phyloP scores from a whole-genome alignment of 2,113 vertebrate genomes.

The Pachypanchax playfairii region DNA sequence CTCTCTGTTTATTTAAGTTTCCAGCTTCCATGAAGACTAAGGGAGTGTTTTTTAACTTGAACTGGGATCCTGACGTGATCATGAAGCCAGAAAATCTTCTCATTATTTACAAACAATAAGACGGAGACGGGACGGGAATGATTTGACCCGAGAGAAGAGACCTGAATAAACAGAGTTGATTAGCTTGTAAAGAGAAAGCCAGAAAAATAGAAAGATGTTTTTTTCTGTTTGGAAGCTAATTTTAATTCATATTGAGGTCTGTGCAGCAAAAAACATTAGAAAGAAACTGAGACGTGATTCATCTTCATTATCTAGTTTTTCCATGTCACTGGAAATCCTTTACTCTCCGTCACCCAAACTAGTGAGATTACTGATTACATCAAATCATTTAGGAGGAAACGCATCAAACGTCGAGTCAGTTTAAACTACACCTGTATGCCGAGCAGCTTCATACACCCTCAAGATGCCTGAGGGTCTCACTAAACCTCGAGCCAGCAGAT shows the following conservation, averaged over 20 bases:
- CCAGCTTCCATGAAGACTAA: constrained; percentile 9
- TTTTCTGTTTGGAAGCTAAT: not conserved
- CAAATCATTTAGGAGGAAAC: constrained; percentile 5
- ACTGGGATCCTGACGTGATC: constrained; percentile 21
- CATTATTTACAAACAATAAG: constrained; percentile 51
- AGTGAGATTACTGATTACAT: constrained; percentile 14
- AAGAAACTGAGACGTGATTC: not conserved
- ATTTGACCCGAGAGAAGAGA: constrained; percentile 16
- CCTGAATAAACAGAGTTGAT: constrained; percentile 20
- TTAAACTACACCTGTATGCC: constrained; percentile 67
- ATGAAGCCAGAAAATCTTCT: constrained; percentile 22
- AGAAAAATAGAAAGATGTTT: not conserved
- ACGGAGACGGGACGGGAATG: constrained; percentile 13
- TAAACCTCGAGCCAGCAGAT: constrained; percentile 55
- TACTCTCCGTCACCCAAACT: constrained; percentile 14
- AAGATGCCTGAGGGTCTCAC: constrained; percentile 66
- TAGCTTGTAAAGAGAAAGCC: not conserved
- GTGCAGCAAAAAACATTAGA: not conserved
- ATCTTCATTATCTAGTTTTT: not conserved
- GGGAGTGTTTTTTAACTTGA: constrained; percentile 3
- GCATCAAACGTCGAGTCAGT: constrained; percentile 40
- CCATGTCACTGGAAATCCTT: not conserved
- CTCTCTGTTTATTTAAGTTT: constrained; percentile 8
- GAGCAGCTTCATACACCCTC: constrained; percentile 57
- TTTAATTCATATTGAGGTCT: not conserved